Evolutionary conservation across 2,888 invertebrate species (phyloP).

Genomic region (Ctenicera cuprea): DNA sequence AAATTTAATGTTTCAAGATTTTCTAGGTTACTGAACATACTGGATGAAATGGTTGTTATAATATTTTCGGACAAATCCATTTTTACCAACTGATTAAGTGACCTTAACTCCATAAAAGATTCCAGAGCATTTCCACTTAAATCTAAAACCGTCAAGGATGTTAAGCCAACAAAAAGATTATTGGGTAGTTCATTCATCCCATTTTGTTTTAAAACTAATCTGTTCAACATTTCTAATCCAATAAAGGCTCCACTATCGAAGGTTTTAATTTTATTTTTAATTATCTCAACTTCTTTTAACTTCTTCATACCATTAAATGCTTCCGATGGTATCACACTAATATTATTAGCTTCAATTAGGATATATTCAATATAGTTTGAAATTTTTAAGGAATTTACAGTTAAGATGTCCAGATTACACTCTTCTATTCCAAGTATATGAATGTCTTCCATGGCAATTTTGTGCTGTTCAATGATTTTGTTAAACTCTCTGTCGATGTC

Average conservation of each 20-base stretch:
- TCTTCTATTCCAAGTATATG: slow-evolving; percentile 10
- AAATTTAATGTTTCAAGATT: slow-evolving; percentile 44
- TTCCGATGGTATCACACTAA: slow-evolving; percentile 39
- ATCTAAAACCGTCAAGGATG: slow-evolving; percentile 5
- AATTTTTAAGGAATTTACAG: background rate
- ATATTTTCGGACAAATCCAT: slow-evolving; percentile 40
- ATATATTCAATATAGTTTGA: background rate
- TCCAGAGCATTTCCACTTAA: slow-evolving; percentile 31
- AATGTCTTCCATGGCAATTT: background rate
- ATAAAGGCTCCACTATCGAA: slow-evolving; percentile 41
- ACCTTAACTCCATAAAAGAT: background rate
- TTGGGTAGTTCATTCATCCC: slow-evolving; percentile 33
- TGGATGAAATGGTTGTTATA: slow-evolving; percentile 29
- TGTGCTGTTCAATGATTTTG: background rate
- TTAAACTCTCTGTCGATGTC: slow-evolving; percentile 1
- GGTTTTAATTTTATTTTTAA: slow-evolving; percentile 49
- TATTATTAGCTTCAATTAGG: slow-evolving; percentile 41
- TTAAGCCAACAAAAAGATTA: slow-evolving; percentile 31
- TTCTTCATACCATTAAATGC: slow-evolving; percentile 44
- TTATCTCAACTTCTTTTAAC: slow-evolving; percentile 46
- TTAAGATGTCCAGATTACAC: background rate
- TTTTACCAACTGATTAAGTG: slow-evolving; percentile 31
- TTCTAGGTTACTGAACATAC: slow-evolving; percentile 22
- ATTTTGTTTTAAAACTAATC: slow-evolving; percentile 50
- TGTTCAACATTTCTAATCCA: slow-evolving; percentile 43